phyloP scores from a whole-genome alignment of 2,888 invertebrate genomes.

The Euzophera pinguis region DNA sequence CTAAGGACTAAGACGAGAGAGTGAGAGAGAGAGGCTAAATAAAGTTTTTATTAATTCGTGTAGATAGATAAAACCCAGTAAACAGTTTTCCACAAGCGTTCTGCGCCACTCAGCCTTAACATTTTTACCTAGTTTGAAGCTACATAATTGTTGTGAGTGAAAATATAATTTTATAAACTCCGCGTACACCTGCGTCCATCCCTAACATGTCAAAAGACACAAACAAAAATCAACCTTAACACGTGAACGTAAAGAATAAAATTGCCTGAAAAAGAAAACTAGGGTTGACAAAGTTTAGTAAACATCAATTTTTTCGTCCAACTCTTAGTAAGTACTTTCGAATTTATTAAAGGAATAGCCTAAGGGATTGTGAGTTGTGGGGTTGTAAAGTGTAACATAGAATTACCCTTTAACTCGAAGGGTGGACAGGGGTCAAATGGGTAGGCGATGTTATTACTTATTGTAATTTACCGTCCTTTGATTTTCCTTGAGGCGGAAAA shows the following conservation, averaged over 20 bases:
- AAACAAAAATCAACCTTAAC: conserved; percentile 13
- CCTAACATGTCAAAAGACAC: not conserved
- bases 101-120: not conserved
- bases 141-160: conserved; percentile 19
- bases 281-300: conserved; percentile 9
- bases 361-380: conserved; percentile 11
- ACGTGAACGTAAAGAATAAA: not conserved
- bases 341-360: conserved; percentile 12
- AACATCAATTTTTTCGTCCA: conserved; percentile 4
- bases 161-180: conserved; percentile 21
- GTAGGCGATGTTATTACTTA: conserved; percentile 7
- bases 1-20: too few species aligned
- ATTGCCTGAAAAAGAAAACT: not conserved
- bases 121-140: not conserved
- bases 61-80: too few species aligned
- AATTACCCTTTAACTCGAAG: conserved; percentile 12
- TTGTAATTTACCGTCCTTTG: not conserved
- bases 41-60: too few species aligned
- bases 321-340: conserved; percentile 7
- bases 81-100: not conserved
- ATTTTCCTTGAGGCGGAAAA: not conserved
- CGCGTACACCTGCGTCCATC: conserved; percentile 18
- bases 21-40: too few species aligned
- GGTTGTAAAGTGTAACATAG: conserved; percentile 12
- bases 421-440: conserved; percentile 13